Evolutionary conservation across 2,797 vertebrate species (phyloP), one percentile per base, ranked within the genome.

Genomic region (Leptoclinus maculatus): DNA sequence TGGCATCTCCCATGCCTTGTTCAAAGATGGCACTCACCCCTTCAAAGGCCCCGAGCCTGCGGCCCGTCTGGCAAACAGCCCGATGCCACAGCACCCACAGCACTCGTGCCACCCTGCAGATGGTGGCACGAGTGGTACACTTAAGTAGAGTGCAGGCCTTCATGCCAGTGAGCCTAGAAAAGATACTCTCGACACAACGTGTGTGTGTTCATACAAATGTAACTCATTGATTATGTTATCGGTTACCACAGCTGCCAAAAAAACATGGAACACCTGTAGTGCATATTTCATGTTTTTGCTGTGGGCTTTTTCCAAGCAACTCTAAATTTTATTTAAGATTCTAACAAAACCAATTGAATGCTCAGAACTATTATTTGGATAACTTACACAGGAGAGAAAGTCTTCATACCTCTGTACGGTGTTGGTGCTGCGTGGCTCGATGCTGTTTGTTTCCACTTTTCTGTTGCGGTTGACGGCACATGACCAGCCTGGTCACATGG

Each of bases 391-490:
- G 51, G 64, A 39, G 53, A 25, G 38, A 62, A 59, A 59, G 53
- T 60, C 32, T 58, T 6, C 8, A 72, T 79, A 53, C 94, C 92
- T 87, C 96, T 97, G 95, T 93, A 90, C 19, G 95, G 96, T 94
- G 95, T 93, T 95, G 86, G 94, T 96, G 96, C 96, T 95, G 57
- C 60, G 94, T 97, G 97, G 96, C 97, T 96, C 96, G 96, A 94
- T 96, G 96, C 96, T 97, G 97, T 98, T 98, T 98, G 98, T 96
- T 96, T 93, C 98, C 97, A 99, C 98, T 98, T 97, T 98, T 98
- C 98, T 97, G 98, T 96, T 96, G 97, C 95, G 98, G 98, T 99
- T 99, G 98, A 99, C 96, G 97, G 96, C 97, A 97, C 98, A 99
- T 98, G 97, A 97, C 95, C 95, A 94, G 95, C 95, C 94, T 93